Percentiles rank a stretch among this genome's conserved stretches.
phyloP scores from a whole-genome alignment of 2,888 invertebrate genomes.

The Amblyjoppa fuscipennis region DNA sequence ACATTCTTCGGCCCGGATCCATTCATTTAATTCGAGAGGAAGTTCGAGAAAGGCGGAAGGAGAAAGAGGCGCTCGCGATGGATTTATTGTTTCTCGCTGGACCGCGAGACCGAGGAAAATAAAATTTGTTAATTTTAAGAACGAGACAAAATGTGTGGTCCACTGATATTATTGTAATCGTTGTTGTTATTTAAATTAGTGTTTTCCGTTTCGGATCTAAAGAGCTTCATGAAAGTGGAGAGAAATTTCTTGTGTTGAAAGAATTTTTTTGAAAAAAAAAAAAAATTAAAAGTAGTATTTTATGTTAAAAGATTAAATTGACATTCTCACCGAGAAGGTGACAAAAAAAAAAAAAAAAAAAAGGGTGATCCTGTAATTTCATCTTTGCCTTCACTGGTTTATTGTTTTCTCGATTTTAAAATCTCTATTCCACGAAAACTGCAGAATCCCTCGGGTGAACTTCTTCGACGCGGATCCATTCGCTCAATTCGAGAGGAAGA shows the following conservation, averaged over 20 bases:
- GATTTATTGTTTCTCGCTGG: slow-evolving; percentile 1
- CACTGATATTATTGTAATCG: not conserved
- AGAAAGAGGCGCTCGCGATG: slow-evolving; percentile 23
- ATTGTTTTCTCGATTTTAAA: too few relatives aligned
- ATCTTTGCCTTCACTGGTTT: too few relatives aligned
- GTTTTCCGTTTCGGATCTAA: too few relatives aligned
- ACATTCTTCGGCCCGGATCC: slow-evolving; percentile 16
- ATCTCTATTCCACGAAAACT: not conserved
- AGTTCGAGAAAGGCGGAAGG: slow-evolving; percentile 25
- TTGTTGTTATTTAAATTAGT: too few relatives aligned
- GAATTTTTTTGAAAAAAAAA: too few relatives aligned
- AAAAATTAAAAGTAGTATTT: too few relatives aligned
- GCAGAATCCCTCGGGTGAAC: slow-evolving; percentile 28
- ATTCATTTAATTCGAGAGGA: slow-evolving; percentile 54
- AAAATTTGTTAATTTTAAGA: not conserved
- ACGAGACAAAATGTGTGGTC: not conserved
- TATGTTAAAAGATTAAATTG: not conserved
- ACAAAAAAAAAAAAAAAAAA: not conserved
- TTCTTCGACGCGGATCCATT: slow-evolving; percentile 16
- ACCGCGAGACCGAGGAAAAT: not conserved
- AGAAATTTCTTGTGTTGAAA: too few relatives aligned
- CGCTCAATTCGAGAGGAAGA: slow-evolving; percentile 51
- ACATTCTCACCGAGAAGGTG: not conserved
- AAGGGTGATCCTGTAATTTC: not conserved
- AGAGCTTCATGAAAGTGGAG: too few relatives aligned